phyloP scores from a whole-genome alignment of 1,140 invertebrate species.

The Formica selysi region DNA sequence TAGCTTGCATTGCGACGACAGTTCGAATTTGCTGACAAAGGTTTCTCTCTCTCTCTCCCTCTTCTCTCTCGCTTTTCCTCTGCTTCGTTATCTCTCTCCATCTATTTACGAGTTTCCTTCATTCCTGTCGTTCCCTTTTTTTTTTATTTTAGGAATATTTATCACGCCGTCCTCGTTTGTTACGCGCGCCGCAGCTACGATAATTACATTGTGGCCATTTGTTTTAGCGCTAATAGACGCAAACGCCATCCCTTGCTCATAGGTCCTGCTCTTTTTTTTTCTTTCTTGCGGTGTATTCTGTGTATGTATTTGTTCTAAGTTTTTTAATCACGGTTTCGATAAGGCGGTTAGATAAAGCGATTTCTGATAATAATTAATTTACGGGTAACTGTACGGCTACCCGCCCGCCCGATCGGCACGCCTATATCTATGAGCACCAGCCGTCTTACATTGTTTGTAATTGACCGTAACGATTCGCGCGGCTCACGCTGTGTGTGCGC shows the following conservation, averaged over 20 bases:
- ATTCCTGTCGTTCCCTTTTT: not conserved
- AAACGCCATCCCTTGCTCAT: slow-evolving; percentile 21
- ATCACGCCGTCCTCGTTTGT: slow-evolving; percentile 64
- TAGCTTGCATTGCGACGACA: slow-evolving; percentile 56
- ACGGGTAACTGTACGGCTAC: slow-evolving; percentile 28
- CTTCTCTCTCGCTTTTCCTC: not conserved
- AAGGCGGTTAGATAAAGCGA: slow-evolving; percentile 59
- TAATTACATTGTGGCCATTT: slow-evolving; percentile 78
- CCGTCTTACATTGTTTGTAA: slow-evolving; percentile 71
- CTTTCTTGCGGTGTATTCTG: not conserved
- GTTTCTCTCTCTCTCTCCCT: not conserved
- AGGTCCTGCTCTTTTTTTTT: not conserved
- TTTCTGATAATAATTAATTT: slow-evolving; percentile 75
- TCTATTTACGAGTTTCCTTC: not conserved
- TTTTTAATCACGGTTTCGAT: slow-evolving; percentile 75
- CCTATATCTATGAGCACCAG: slow-evolving; percentile 38
- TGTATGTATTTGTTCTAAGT: slow-evolving; percentile 53
- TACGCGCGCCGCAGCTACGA: slow-evolving; percentile 65
- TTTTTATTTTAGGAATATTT: slow-evolving; percentile 74
- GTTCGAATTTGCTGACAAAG: slow-evolving; percentile 62
- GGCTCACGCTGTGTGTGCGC: slow-evolving; percentile 44
- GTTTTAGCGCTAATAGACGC: slow-evolving; percentile 75
- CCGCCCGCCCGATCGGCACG: slow-evolving; percentile 16
- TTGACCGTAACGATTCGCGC: slow-evolving; percentile 65
- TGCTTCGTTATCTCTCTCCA: not conserved